Evolutionary conservation across 2,797 vertebrate species (phyloP).

Genomic region (Pseudochaenichthys georgianus): DNA sequence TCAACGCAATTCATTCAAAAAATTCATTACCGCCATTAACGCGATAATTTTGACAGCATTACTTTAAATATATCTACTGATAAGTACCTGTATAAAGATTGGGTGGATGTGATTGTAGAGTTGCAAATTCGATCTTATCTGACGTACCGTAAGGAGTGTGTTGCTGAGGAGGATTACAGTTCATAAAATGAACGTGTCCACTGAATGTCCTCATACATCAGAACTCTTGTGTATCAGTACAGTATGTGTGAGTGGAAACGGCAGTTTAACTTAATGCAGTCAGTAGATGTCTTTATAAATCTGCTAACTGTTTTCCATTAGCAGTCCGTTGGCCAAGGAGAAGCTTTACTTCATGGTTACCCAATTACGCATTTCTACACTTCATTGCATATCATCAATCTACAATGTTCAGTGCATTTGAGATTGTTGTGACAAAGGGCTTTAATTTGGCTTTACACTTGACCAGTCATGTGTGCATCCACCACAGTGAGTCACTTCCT

Average conservation of each 20-base stretch:
- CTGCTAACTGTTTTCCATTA: background rate
- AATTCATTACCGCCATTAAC: too few relatives aligned
- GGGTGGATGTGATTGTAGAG: background rate
- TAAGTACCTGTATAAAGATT: background rate
- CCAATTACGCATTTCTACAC: conserved; percentile 2
- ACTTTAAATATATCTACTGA: background rate
- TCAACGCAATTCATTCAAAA: too few relatives aligned
- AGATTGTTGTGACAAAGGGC: background rate
- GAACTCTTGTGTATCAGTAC: background rate
- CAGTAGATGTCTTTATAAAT: background rate
- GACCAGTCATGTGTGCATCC: background rate
- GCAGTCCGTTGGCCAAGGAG: background rate
- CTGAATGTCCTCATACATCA: background rate
- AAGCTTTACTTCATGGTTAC: conserved; percentile 7
- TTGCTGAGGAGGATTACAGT: background rate
- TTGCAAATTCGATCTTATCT: background rate
- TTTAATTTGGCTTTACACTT: background rate
- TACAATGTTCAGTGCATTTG: background rate
- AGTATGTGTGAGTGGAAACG: background rate
- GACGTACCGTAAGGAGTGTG: background rate
- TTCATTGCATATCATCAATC: conserved; percentile 11
- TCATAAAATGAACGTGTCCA: background rate
- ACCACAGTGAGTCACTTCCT: background rate
- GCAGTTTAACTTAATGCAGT: background rate
- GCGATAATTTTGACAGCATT: too few relatives aligned